Base-by-base conservation (phyloP, 2,797 vertebrate species). In the Myotis findleyi region DNA sequence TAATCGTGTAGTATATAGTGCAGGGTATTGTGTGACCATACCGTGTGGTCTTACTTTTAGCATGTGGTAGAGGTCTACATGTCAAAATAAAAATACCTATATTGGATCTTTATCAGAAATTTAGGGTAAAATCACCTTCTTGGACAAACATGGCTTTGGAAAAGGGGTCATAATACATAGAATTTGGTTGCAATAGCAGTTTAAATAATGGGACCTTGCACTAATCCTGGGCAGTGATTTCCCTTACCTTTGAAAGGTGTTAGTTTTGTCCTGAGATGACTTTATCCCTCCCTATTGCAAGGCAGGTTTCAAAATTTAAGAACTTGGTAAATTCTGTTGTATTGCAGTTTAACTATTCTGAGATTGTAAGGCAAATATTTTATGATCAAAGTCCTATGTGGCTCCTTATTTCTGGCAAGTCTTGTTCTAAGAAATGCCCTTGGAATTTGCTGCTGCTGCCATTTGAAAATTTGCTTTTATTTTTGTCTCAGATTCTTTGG, bases 91-190 rank as follows among this genome's bases (percentile, higher is more conserved):
- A 66, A 88, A 62, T 57, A 68, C n/a, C 83, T 72, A 4, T 12
- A 6, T 57, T 89, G 30, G 20, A 14, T 68, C 25, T 93, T 64
- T 75, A 69, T 59, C 47, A 87, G 79, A 94, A 92, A 82, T 59
- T 59, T 53, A 77, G 51, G 21, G 5, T 25, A 91, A 72, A 69
- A 33, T 79, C 64, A 33, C 38, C 64, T 72, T 84, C 36, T 76
- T 69, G 27, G 41, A 13, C 41, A 83, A 76, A 33, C 21, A 13
- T 16, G 91, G 27, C 49, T 21, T 38, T 92, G 33, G 76, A 44
- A 88, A 89, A 85, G 25, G 21, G 25, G 5, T 90, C 44, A 44
- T 16, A 81, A 77, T 83, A 57, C 77, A 79, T 30, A 72, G 33
- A 9, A 87, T 69, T 91, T 88, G 14, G 23, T 20, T 82, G 16